Evolutionary conservation across 2,888 invertebrate genomes (phyloP), one percentile per base, ranked within the genome.

Genomic region (Apotomis turbidana): DNA sequence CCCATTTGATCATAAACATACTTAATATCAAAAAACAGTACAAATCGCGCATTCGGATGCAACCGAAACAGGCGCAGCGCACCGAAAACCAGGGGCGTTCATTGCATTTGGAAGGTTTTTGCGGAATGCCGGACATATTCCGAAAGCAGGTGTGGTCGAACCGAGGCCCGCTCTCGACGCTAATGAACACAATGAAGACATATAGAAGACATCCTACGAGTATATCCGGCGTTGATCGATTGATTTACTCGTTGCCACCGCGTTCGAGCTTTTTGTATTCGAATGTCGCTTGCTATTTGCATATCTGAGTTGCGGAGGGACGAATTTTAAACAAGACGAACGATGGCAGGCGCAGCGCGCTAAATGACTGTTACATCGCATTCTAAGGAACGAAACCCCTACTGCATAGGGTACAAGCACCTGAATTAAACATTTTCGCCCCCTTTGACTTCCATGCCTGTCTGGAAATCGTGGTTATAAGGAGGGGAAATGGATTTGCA

Each of bases 171-270:
- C 81, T 81, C 77, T 78, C 84, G 82, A 88, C 92, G 87, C 90
- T 93, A 93, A 93, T 93, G 93, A 93, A 92, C 93, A 92, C 93
- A 93, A 93, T 93, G 93, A 93, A 92, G 92, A 92, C 91, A 90
- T 92, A 91, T 90, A 72, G 72, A 72, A 77, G 77, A 77, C 76
- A 74, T 88, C 90, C 89, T 85, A 87, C 88, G 85, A 87, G 83
- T 86, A 87, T 91, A 92, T 93, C 93, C 93, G 93, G 90, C 92
- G 92, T 91, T 93, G 93, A 93, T 93, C 93, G 93, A 93, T 93
- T 93, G 93, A 93, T 93, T 92, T 93, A 93, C 91, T 93, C 91
- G 88, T 91, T 90, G 91, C 92, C 91, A 91, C 91, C 92, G 91
- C 83, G 89, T 87, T 88, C 90, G 87, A 92, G 91, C 92, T 93